phyloP scores from a whole-genome alignment of 2,888 invertebrate species.

The Lasioglossum zephyrum region DNA sequence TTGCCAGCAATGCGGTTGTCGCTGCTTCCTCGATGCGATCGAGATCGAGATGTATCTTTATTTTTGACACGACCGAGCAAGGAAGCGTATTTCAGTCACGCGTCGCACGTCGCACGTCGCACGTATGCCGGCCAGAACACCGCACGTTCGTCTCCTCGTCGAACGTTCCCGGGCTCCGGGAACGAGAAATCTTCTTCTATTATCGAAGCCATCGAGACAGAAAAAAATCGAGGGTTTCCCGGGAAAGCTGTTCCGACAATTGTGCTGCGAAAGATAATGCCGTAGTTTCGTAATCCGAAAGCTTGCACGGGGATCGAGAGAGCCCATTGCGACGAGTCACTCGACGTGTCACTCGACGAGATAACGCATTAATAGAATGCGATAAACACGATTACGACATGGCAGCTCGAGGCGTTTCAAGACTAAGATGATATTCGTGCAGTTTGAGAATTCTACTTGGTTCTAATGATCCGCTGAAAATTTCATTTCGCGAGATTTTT shows the following conservation, averaged over 20 bases:
- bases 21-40: slow-evolving; percentile 7
- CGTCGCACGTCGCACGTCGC: slow-evolving; percentile 16
- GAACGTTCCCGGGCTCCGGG: slow-evolving; percentile 19
- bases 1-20: neutral
- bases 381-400: neutral
- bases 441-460: neutral
- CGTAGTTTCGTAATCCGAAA: neutral
- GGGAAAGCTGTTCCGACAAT: neutral
- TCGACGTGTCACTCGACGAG: neutral
- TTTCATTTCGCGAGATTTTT: neutral
- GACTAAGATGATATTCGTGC: neutral
- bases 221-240: neutral
- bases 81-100: slow-evolving; percentile 65
- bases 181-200: neutral
- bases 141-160: slow-evolving; percentile 7
- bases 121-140: slow-evolving; percentile 39
- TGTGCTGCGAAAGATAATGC: neutral
- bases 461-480: neutral
- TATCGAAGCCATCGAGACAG: slow-evolving; percentile 9
- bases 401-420: neutral
- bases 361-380: neutral
- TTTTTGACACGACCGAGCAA: slow-evolving; percentile 57
- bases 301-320: neutral
- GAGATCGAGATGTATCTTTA: slow-evolving; percentile 49
- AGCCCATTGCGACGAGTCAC: neutral